phyloP scores from a whole-genome alignment of 2,113 vertebrate species.

The Aphyosemion australe region DNA sequence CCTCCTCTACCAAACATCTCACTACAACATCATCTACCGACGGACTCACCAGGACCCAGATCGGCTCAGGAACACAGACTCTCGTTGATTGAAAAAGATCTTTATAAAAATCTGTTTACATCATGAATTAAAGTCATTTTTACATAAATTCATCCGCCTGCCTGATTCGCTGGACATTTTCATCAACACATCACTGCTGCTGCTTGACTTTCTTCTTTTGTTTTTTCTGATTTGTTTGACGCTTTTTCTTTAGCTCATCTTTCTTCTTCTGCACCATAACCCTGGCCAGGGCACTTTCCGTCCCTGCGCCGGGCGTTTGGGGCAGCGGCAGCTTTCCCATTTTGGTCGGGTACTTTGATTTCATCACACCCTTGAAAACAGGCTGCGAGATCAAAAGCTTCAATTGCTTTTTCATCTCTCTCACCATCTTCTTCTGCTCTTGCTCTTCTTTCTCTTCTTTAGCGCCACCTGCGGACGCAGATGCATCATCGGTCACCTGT shows the following conservation, averaged over 20 bases:
- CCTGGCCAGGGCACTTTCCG: slow-evolving; percentile 81
- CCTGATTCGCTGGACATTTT: neutral
- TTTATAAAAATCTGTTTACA: slow-evolving; percentile 38
- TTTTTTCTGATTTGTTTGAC: slow-evolving; percentile 69
- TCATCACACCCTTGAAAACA: slow-evolving; percentile 84
- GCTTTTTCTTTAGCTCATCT: slow-evolving; percentile 26
- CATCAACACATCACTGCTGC: slow-evolving; percentile 20
- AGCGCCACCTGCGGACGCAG: slow-evolving; percentile 62
- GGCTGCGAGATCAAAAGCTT: slow-evolving; percentile 87
- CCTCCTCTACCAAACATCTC: slow-evolving; percentile 79
- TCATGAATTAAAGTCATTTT: slow-evolving; percentile 1
- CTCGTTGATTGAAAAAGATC: slow-evolving; percentile 1
- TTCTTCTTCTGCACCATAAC: slow-evolving; percentile 74
- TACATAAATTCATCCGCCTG: slow-evolving; percentile 6
- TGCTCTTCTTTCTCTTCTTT: slow-evolving; percentile 81
- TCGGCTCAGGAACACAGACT: slow-evolving; percentile 37
- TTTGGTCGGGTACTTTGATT: slow-evolving; percentile 93
- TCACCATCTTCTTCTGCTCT: slow-evolving; percentile 86
- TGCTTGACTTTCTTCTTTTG: slow-evolving; percentile 31
- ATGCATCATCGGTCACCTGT: neutral
- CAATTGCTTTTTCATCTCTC: slow-evolving; percentile 89
- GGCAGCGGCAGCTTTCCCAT: slow-evolving; percentile 83
- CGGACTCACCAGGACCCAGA: slow-evolving; percentile 6
- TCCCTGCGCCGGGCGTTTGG: slow-evolving; percentile 38
- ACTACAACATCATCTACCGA: slow-evolving; percentile 82